Evolutionary conservation across 2,797 vertebrate species (phyloP).

Genomic region (Epinephelus coioides): DNA sequence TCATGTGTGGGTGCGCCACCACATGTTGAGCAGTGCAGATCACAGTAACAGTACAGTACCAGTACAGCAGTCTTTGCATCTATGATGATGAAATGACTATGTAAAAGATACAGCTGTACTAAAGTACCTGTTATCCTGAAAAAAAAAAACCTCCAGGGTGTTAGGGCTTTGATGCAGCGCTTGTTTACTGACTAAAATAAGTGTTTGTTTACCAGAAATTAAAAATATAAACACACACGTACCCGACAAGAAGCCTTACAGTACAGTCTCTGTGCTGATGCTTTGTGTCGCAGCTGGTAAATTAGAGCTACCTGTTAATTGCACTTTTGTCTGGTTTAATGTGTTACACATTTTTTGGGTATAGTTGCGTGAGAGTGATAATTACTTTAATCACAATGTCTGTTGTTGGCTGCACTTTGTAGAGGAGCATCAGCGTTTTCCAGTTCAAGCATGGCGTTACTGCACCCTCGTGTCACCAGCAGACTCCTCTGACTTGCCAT

Average conservation of each 20-base stretch:
- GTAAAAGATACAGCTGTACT: not conserved
- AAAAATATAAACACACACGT: too few species aligned
- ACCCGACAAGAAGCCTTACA: too few species aligned
- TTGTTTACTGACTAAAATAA: not conserved
- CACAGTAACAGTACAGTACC: conserved; percentile 7
- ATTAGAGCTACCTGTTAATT: not conserved
- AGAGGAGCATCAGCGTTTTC: not conserved
- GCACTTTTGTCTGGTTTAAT: not conserved
- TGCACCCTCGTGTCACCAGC: not conserved
- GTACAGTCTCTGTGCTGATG: too few species aligned
- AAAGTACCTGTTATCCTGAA: conserved; percentile 2
- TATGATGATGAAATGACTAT: not conserved
- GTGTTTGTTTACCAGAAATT: too few species aligned
- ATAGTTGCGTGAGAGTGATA: not conserved
- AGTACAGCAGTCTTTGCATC: not conserved
- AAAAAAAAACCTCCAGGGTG: not conserved
- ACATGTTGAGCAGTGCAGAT: conserved; percentile 11
- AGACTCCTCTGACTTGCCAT: not conserved
- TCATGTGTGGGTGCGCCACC: not conserved
- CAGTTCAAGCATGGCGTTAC: not conserved
- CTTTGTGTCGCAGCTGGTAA: not conserved
- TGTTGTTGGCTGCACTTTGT: not conserved
- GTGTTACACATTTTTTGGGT: not conserved
- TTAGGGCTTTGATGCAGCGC: not conserved
- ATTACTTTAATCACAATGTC: not conserved